A percentile compares a stretch with the other conserved stretches of the same genome.
Evolutionary conservation across 2,888 invertebrate genomes (phyloP).

Genomic region (Luperina testacea): DNA sequence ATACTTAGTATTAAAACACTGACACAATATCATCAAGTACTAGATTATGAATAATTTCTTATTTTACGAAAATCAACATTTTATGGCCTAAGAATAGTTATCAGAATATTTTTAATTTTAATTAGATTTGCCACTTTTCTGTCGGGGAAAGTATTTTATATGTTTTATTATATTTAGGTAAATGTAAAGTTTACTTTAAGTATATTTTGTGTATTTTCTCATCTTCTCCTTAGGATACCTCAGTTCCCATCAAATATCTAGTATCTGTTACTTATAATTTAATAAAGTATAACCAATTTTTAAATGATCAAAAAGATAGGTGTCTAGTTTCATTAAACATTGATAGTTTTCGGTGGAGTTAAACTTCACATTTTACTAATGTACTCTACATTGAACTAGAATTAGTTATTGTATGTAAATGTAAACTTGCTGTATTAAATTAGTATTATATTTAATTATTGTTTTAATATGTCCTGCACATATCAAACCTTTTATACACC

Average conservation of each 20-base stretch:
- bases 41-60: slow-evolving; percentile 63
- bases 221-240: slow-evolving; percentile 72
- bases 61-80: slow-evolving; percentile 53
- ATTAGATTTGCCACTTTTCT: slow-evolving; percentile 17
- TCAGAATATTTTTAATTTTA: slow-evolving; percentile 7
- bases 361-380: slow-evolving; percentile 83
- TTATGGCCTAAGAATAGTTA: slow-evolving; percentile 74
- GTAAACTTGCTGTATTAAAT: slow-evolving; percentile 87
- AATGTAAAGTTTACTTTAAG: slow-evolving; percentile 31
- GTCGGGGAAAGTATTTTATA: neutral
- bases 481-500: neutral
- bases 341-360: slow-evolving; percentile 79
- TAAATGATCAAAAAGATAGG: slow-evolving; percentile 60
- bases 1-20: slow-evolving; percentile 69
- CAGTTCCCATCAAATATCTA: slow-evolving; percentile 71
- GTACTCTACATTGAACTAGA: slow-evolving; percentile 67
- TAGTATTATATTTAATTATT: slow-evolving; percentile 79
- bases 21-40: slow-evolving; percentile 52
- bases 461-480: slow-evolving; percentile 38
- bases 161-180: slow-evolving; percentile 10
- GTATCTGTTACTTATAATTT: slow-evolving; percentile 72
- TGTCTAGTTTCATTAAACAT: slow-evolving; percentile 71
- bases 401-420: slow-evolving; percentile 83
- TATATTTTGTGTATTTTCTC: slow-evolving; percentile 38
- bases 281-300: slow-evolving; percentile 68